A percentile compares a stretch with the other conserved stretches of the same genome.
phyloP scores from a whole-genome alignment of 2,113 vertebrate species.

The Macrotis lagotis region DNA sequence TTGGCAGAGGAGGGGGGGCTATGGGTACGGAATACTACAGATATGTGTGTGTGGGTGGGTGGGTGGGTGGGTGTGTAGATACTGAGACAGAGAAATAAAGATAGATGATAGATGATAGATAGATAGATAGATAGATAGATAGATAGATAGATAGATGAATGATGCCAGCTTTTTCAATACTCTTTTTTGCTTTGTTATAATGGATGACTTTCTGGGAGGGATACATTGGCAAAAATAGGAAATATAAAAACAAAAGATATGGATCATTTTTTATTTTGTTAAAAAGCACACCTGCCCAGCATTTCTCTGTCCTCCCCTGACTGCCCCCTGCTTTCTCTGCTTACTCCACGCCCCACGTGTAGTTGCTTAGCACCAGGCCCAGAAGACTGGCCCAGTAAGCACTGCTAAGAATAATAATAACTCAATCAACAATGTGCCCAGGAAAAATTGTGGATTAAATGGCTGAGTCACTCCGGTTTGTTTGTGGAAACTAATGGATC shows the following conservation, averaged over 20 bases:
- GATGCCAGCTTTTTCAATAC: background rate
- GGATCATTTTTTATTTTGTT: too few species aligned
- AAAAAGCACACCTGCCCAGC: too few species aligned
- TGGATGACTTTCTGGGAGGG: background rate
- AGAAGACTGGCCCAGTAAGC: background rate
- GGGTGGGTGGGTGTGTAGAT: too few species aligned
- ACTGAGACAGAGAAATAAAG: too few species aligned
- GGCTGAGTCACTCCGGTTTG: background rate
- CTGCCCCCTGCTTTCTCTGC: background rate
- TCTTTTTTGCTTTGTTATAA: background rate
- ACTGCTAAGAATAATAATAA: background rate
- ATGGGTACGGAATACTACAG: background rate
- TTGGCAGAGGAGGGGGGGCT: background rate
- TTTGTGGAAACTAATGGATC: background rate
- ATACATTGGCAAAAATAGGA: background rate
- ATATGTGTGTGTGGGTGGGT: too few species aligned
- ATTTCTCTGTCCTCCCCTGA: background rate
- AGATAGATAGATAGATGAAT: too few species aligned
- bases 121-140: too few species aligned
- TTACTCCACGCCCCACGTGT: background rate
- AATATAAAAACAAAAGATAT: background rate
- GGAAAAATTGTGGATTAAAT: background rate
- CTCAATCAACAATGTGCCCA: background rate
- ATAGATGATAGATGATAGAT: too few species aligned
- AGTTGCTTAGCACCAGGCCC: background rate